Evolutionary conservation across 2,888 invertebrate genomes (phyloP), one percentile per base, ranked within the genome.

Genomic region (Sesia apiformis): DNA sequence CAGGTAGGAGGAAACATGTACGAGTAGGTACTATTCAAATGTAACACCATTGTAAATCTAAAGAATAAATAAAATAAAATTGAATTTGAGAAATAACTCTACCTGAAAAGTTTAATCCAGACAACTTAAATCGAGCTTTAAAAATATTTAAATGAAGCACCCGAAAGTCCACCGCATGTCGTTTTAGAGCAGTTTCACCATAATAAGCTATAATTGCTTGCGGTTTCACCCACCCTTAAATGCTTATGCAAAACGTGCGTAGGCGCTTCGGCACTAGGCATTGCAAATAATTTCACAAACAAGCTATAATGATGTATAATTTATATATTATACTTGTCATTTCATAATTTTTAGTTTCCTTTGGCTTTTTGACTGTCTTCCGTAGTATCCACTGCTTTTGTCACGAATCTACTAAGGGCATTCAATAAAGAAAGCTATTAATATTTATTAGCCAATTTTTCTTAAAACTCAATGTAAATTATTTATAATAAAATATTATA

Each of bases 221-320:
- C 69, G 84, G 84, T 84, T 68, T 58, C 62, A 60, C 65, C 69
- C 69, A 69, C 74, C 74, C 75, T 72, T 75, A 75, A 79, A 78
- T 77, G 78, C 67, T 76, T 74, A 74, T 71, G 69, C 70, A 66
- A 73, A 76, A 73, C 68, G 70, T 70, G 72, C 65, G 58, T 61
- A 58, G 57, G 56, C 61, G 63, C 68, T 72, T 69, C 67, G 67
- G 56, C 60, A 59, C 71, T 67, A 71, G 65, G 63, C 65, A 67
- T 72, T 63, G 71, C 72, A 67, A 76, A 77, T 72, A 74, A 78
- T 72, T 72, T 59, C 57, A 67, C 70, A 71, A 73, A 74, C 72
- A 70, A 71, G 69, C 66, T 59, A 57, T 70, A 74, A 72, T 74
- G 61, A 68, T 64, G 63, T 54, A 65, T 69, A 70, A 73, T 76